Base-by-base conservation (phyloP, 2,113 vertebrate species). In the Pterocles gutturalis region DNA sequence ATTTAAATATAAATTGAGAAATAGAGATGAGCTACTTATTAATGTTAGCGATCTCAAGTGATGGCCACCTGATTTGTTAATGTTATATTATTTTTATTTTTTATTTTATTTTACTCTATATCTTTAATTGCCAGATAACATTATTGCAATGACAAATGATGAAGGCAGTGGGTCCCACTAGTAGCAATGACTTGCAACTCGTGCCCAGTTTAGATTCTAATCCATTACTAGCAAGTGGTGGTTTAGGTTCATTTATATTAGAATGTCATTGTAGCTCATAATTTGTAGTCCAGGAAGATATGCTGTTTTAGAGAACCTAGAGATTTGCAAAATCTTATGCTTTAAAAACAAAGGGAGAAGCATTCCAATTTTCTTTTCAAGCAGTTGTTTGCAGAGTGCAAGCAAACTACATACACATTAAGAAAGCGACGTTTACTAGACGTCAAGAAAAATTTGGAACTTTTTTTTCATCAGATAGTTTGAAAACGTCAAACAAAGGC, bases 401-500 rank as follows among this genome's bases (percentile, higher is more conserved):
- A 71, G 38, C 5, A 64, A 87, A 45, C 18, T 61, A 45, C 14
- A 11, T 22, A 7, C 3, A 34, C 28, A 51, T 87, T 28, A 87
- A 75, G 72, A 78, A 93, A 93, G 28, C 1, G 2, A 21, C 0
- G 0, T 87, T 43, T 90, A 73, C 92, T 54, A 73, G 62, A 61
- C 67, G 80, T 70, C 5, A 92, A 83, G 66, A 75, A 87, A 93
- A 79, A 51, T 5, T 8, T 0, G 0, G 24, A 72, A 26, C 24
- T 25, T 41, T 66, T 81, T 77, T 61, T 93, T 41, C 1, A 71
- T 64, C 64, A 82, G 33, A 53, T 62, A 51, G 14, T 45, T 93
- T 90, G 72, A 94, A 94, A 96, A 89, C 89, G 51, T 93, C 79
- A 79, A 10, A 41, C 67, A 83, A 83, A 88, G 33, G 26, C 51